Evolutionary conservation across 2,797 vertebrate species (phyloP).

Genomic region (Gephyroberyx darwinii): DNA sequence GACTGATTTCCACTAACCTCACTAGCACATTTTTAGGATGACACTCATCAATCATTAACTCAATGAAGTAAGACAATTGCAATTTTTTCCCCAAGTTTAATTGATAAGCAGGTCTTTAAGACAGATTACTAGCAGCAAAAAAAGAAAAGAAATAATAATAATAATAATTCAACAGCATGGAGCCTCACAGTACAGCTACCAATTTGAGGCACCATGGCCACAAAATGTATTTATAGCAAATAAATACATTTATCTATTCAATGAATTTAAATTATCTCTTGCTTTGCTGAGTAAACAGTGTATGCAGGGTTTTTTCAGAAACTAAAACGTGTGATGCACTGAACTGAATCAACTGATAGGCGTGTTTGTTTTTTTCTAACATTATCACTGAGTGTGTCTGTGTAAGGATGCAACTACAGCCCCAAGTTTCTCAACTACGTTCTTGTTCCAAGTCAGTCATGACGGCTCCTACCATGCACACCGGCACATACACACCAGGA

Average conservation of each 20-base stretch:
- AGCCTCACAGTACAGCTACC: constrained; percentile 78
- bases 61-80: constrained; percentile 54
- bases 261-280: constrained; percentile 42
- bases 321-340: constrained; percentile 9
- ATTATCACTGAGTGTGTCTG: not conserved
- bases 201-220: constrained; percentile 73
- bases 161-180: constrained; percentile 35
- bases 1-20: constrained; percentile 42
- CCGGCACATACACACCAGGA: constrained; percentile 5
- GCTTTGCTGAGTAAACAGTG: constrained; percentile 37
- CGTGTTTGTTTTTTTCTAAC: constrained; percentile 1
- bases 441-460: constrained; percentile 11
- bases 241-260: constrained; percentile 54
- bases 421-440: not conserved
- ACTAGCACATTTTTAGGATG: constrained; percentile 37
- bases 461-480: constrained; percentile 19
- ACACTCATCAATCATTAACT: constrained; percentile 52
- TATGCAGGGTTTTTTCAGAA: constrained; percentile 1
- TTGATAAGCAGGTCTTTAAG: constrained; percentile 82
- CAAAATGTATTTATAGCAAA: constrained; percentile 59
- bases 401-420: not conserved
- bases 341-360: constrained; percentile 8
- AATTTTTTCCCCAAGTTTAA: constrained; percentile 65
- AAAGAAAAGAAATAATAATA: not conserved
- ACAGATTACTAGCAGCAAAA: constrained; percentile 77